Base-by-base conservation (phyloP, 2,797 vertebrate species). In the Thalassophryne amazonica region DNA sequence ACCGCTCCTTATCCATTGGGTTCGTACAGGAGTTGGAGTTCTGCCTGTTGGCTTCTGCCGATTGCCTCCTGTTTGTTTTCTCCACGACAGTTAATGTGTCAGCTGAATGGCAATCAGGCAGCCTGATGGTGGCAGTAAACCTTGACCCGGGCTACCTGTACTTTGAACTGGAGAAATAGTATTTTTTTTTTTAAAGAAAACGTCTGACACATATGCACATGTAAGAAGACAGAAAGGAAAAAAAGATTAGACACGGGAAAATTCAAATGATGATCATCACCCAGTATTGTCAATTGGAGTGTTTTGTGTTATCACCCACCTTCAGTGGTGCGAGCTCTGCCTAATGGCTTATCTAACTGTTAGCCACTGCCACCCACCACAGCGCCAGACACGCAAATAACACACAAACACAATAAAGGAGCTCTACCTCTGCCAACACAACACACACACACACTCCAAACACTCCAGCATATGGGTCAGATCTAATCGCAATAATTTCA, bases 401-500 rank as follows among this genome's bases (percentile, higher is more conserved):
- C 14, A 50, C 63, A 63, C 53, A 66, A 68, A 68, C 60, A 70
- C 57, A 66, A 66, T 49, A 60, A 71, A 73, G 47, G 37, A 61
- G 42, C 58, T 27, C 62, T 53, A 48, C 41, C 43, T 60, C 68
- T 53, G 59, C 72, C 66, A 69, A 60, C 46, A 29, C 46, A 7
- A 11, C 23, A 22, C 50, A 71, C 37, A 51, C 60, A 58, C 41
- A 72, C 69, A 79, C 70, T 51, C 71, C 62, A 37, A 75, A 69
- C 66, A 76, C 76, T 69, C 63, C 67, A 65, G 73, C 80, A 85
- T 84, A 74, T 86, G 84, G 85, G 85, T 87, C 82, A 86, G 85
- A 88, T 88, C 67, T 84, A 82, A 88, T 88, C 85, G 69, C 69
- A 63, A 80, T 86, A 82, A 85, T 86, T 88, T 88, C 78, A 88